Conservation (phyloP, 2,888 invertebrate species). For the Nematopogon swammerdamellus region DNA sequence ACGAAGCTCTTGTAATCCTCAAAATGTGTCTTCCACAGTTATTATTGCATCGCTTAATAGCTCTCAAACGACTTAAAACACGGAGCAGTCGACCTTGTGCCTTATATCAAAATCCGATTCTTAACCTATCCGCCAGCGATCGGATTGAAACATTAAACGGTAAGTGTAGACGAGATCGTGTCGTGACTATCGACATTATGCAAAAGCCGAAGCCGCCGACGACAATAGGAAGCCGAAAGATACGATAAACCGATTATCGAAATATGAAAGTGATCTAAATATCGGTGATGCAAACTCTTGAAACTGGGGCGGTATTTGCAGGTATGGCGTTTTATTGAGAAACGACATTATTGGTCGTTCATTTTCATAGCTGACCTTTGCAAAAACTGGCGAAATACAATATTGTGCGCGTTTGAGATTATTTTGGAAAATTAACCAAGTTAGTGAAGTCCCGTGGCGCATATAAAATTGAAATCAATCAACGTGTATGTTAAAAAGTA, state of each 20-base stretch:
- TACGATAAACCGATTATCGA: conserved; percentile 13
- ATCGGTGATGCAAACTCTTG: conserved; percentile 10
- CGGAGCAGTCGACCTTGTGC: background rate
- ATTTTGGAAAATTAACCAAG: too few relatives aligned
- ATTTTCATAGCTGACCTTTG: background rate
- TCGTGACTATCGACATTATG: conserved; percentile 40
- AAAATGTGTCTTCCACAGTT: too few relatives aligned
- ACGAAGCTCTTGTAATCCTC: too few relatives aligned
- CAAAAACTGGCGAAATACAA: background rate
- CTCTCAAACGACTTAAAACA: background rate
- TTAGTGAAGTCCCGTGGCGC: too few relatives aligned
- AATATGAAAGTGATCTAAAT: conserved; percentile 22
- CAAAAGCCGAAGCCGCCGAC: conserved; percentile 27
- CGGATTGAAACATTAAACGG: conserved; percentile 17
- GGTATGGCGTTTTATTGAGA: background rate
- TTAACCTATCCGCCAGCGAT: background rate
- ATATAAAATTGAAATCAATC: too few relatives aligned
- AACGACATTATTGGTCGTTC: background rate
- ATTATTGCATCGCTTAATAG: too few relatives aligned
- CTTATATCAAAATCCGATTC: background rate
- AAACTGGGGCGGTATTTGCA: background rate
- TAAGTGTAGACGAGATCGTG: conserved; percentile 23
- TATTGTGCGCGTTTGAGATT: too few relatives aligned
- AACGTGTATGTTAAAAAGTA: too few relatives aligned
- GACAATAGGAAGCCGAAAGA: conserved; percentile 29